Evolutionary conservation across 2,888 invertebrate species (phyloP), one percentile per base, ranked within the genome.

Genomic region (Harpalus rufipes): DNA sequence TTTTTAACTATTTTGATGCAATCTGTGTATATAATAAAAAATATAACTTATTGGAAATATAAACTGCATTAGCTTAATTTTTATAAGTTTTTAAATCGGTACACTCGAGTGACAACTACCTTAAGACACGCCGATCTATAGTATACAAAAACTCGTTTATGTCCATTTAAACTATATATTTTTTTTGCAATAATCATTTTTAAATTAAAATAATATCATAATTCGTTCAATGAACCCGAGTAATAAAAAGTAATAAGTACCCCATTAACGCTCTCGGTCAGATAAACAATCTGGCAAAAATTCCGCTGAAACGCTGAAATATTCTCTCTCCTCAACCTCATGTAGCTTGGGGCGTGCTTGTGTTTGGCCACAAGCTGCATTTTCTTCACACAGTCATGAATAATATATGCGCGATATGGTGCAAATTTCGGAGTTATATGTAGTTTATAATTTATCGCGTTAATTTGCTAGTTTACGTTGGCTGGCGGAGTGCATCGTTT

Each of bases 351-450:
- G 2, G 32, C 32, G 32, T 32, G 5, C 32, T 51, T 51, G 44
- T 12, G 44, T 12, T 51, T 51, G 44, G 44, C 44, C 44, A 4
- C 44, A 51, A 51, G 44, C 44, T 51, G 44, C 44, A 51, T 51
- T 51, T 51, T 51, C 44, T 68, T 68, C 68, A 68, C 68, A 39
- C 32, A 68, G 68, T 68, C 16, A n/a, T 68, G 39, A 68, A 68
- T 68, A 68, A 68, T 68, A 39, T 68, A 68, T 68, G 39, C 41
- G 41, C 68, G 39, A 68, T 68, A 68, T 68, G 68, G 68, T 68
- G 68, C 68, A 39, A 68, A 68, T 68, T 68, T 68, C 68, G 39
- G 32, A 68, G 39, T 68, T 68, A 68, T 68, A 68, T 68, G 68
- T 68, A 41, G 39, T 68, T 68, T 41, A 68, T 68, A 68, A 68